phyloP scores from a whole-genome alignment of 2,888 invertebrate species.

The Eurytoma adleriae region DNA sequence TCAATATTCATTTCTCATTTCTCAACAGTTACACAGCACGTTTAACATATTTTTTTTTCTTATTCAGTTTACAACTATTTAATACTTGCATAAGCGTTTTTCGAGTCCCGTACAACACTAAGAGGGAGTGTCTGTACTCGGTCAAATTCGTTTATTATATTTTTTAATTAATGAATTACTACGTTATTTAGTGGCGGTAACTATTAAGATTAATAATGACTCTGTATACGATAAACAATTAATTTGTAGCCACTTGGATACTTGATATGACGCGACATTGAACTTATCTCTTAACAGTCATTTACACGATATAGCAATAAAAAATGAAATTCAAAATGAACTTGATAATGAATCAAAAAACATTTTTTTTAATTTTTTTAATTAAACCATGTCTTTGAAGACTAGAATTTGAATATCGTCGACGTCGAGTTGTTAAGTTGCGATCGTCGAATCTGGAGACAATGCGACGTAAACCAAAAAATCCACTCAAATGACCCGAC shows the following conservation, averaged over 20 bases:
- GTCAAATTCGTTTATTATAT: conserved; percentile 37
- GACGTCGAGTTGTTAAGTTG: too few species aligned
- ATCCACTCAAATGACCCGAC: too few species aligned
- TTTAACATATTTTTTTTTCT: conserved; percentile 51
- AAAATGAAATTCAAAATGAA: not conserved
- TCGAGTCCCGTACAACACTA: conserved; percentile 54
- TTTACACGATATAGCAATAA: too few species aligned
- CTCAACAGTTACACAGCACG: conserved; percentile 49
- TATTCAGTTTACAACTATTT: conserved; percentile 49
- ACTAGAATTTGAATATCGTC: too few species aligned
- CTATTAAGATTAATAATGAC: conserved; percentile 34
- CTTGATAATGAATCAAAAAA: not conserved
- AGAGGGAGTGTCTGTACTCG: conserved; percentile 29
- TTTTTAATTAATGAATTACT: conserved; percentile 36
- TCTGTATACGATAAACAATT: conserved; percentile 29
- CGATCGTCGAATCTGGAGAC: too few species aligned
- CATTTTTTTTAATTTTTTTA: too few species aligned
- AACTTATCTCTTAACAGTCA: too few species aligned
- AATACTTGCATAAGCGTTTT: conserved; percentile 58
- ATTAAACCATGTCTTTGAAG: too few species aligned
- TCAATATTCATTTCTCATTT: conserved; percentile 17
- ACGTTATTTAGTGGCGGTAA: conserved; percentile 14
- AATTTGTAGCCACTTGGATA: conserved; percentile 36
- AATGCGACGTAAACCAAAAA: too few species aligned
- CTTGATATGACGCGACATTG: not conserved